Percentiles rank a stretch among this genome's conserved stretches.
Conservation (phyloP, 2,113 vertebrate species). For the Bubo scandiacus region DNA sequence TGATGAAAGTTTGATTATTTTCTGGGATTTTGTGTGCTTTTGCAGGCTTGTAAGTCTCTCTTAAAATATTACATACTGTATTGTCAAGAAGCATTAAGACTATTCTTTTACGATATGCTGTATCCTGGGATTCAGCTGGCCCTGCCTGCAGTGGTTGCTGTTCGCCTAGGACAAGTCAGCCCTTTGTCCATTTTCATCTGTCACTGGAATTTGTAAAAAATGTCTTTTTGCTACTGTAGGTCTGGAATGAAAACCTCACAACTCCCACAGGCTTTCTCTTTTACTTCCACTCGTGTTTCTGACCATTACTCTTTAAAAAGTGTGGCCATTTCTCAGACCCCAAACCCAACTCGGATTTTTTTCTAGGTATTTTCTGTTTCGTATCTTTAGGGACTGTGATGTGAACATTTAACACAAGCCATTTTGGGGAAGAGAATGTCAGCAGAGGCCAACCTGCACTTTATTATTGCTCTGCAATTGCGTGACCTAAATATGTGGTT, state of each 20-base stretch:
- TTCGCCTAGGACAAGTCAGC: not conserved
- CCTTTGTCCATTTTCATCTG: not conserved
- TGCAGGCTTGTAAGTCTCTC: not conserved
- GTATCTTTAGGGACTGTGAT: not conserved
- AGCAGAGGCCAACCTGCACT: not conserved
- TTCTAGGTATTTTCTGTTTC: not conserved
- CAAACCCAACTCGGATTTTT: not conserved
- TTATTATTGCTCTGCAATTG: not conserved
- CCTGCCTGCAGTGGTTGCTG: not conserved
- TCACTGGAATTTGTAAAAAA: not conserved
- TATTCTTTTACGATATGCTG: not conserved
- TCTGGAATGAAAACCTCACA: not conserved
- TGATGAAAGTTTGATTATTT: not conserved
- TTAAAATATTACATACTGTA: not conserved
- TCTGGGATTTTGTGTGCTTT: not conserved
- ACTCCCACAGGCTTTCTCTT: not conserved
- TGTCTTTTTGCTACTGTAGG: not conserved
- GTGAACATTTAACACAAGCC: not conserved
- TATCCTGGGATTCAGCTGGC: not conserved
- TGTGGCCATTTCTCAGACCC: not conserved
- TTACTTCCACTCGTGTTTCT: not conserved
- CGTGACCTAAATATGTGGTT: not conserved
- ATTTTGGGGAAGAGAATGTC: not conserved
- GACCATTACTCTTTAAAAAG: not conserved
- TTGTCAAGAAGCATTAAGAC: not conserved